Conservation (phyloP, 2,888 invertebrate species). For the Eucriotettix oculatus region DNA sequence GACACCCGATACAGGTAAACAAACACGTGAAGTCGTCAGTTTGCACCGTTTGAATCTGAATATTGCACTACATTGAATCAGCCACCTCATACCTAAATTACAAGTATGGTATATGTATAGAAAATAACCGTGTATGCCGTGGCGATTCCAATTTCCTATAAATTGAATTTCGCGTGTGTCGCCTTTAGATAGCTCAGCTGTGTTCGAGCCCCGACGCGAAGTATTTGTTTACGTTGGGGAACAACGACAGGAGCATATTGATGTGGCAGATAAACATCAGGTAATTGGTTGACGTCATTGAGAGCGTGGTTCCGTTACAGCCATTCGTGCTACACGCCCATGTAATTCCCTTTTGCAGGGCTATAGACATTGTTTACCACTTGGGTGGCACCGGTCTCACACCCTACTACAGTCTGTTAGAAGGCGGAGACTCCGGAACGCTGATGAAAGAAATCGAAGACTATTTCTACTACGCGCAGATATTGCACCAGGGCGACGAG, state of each 20-base stretch:
- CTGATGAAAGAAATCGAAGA: constrained; percentile 54
- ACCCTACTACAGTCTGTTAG: constrained; percentile 54
- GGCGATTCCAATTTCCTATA: not conserved
- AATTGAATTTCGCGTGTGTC: not conserved
- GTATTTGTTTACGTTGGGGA: constrained; percentile 37
- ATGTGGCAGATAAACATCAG: constrained; percentile 38
- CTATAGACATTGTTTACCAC: constrained; percentile 21
- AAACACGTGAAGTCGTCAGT: too few species aligned
- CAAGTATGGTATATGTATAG: too few species aligned
- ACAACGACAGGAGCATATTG: constrained; percentile 32
- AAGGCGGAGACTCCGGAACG: constrained; percentile 53
- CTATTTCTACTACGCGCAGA: constrained; percentile 61
- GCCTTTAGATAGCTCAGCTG: constrained; percentile 14
- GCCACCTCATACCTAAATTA: too few species aligned
- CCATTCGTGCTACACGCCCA: not conserved
- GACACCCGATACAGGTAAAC: constrained; percentile 46
- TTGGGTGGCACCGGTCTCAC: constrained; percentile 39
- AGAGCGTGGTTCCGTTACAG: not conserved
- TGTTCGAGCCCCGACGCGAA: constrained; percentile 28
- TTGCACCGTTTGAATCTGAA: too few species aligned
- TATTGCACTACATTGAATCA: too few species aligned
- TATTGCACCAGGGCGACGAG: constrained; percentile 52
- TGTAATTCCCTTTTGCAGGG: not conserved
- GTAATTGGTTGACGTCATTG: constrained; percentile 22
- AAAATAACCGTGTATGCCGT: too few species aligned